Base-by-base conservation (phyloP, 2,113 vertebrate genomes). In the Nothoprocta perdicaria region DNA sequence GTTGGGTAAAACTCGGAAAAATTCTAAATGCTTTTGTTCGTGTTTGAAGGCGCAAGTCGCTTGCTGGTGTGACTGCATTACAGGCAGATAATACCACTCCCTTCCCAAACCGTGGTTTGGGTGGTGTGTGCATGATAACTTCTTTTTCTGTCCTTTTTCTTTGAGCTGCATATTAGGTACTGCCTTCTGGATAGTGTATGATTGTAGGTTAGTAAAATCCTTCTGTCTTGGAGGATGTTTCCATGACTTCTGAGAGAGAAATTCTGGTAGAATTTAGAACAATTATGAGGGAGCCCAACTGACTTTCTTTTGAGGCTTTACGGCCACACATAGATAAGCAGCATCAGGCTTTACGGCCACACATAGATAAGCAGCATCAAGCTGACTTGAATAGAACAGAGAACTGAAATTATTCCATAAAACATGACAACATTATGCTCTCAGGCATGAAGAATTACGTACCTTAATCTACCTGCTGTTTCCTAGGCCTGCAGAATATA, bases 401-500 rank as follows among this genome's bases (percentile, higher is more conserved):
- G 58, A 73, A 53, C 12, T 66, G 63, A 46, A 68, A 31, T 75
- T 65, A 52, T 81, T 74, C 38, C 12, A 16, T 50, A 38, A 65
- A 57, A 24, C 12, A 1, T 46, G 31, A 46, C 0, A 1, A 26
- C 33, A 14, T 5, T 33, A 29, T 31, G 22, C 2, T 2, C 23
- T 73, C 48, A n/a, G 40, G 12, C 29, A 12, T 31, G 15, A 53
- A 57, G 41, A 9, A 1, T 71, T 75, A 3, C 0, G 6, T 62
- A 38, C 31, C 21, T 72, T 53, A 84, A 61, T 17, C 35, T 24
- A 6, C 2, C 2, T 43, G 31, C 50, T 26, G 7, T 55, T 84
- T 68, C 38, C 35, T 79, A 23, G 58, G 12, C 23, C 27, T 91
- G 48, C 43, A n/a, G 53, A 61, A 46, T 65, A 29, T 14, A 27